A percentile compares a stretch with the other conserved stretches of the same genome.
phyloP scores from a whole-genome alignment of 1,140 invertebrate genomes.

The Lepidurus arcticus region DNA sequence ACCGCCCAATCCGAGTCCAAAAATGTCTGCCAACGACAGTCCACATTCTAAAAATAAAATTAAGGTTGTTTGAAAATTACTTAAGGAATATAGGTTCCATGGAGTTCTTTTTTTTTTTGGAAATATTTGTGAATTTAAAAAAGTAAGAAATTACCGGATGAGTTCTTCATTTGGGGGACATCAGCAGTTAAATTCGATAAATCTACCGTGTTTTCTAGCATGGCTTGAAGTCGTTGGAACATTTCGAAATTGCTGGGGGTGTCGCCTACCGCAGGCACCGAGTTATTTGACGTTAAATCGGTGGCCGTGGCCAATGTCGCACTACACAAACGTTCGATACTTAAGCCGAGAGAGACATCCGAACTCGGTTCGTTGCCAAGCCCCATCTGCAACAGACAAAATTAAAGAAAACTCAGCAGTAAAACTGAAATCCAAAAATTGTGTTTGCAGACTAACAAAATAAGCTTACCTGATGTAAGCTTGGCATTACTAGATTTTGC shows the following conservation, averaged over 20 bases:
- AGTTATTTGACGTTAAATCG: not conserved
- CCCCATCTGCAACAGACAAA: constrained; percentile 4
- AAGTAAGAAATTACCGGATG: constrained; percentile 26
- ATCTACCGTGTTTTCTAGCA: constrained; percentile 46
- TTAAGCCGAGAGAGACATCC: not conserved
- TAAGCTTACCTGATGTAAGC: not conserved
- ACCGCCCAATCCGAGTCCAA: constrained; percentile 50
- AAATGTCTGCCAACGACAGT: constrained; percentile 50
- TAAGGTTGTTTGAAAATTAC: constrained; percentile 20
- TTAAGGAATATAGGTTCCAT: too few relatives aligned
- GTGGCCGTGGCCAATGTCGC: not conserved
- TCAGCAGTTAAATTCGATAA: constrained; percentile 38
- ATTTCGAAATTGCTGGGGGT: constrained; percentile 39
- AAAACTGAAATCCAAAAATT: not conserved
- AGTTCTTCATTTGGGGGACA: constrained; percentile 30
- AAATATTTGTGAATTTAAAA: not conserved
- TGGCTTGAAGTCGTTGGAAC: constrained; percentile 45
- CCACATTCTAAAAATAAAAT: constrained; percentile 35
- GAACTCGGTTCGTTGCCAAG: constrained; percentile 15
- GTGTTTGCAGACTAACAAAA: too few relatives aligned
- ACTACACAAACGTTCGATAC: constrained; percentile 8
- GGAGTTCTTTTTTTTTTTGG: too few relatives aligned
- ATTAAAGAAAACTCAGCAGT: not conserved
- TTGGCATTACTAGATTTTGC: too few relatives aligned
- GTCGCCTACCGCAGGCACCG: constrained; percentile 20